phyloP scores from a whole-genome alignment of 2,797 vertebrate species.

The Rhabdomys pumilio region DNA sequence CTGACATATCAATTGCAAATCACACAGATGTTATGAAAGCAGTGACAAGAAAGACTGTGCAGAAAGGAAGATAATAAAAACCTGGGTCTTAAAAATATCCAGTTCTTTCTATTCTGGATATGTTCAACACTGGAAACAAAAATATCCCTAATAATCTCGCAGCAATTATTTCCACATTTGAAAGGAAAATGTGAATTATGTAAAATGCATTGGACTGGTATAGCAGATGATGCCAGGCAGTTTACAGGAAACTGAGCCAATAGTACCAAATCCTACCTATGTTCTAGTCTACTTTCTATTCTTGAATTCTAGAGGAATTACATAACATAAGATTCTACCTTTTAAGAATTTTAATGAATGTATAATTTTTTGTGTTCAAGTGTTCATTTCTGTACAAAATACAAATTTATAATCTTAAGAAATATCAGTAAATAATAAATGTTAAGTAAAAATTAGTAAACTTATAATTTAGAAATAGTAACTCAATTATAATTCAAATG shows the following conservation, averaged over 20 bases:
- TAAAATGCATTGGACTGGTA: conserved; percentile 34
- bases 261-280: conserved; percentile 25
- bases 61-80: conserved; percentile 30
- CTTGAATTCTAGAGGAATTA: conserved; percentile 61
- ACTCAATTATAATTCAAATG: conserved; percentile 4
- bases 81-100: conserved; percentile 15
- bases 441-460: conserved; percentile 50
- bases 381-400: conserved; percentile 49
- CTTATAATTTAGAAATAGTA: conserved; percentile 62
- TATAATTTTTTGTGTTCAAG: not conserved
- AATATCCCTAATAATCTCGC: conserved; percentile 51
- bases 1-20: not conserved
- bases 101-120: not conserved
- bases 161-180: conserved; percentile 68
- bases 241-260: conserved; percentile 61
- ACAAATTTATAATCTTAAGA: conserved; percentile 24
- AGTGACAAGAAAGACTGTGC: conserved; percentile 9
- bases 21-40: not conserved
- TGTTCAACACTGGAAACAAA: conserved; percentile 26
- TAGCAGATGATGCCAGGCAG: conserved; percentile 39
- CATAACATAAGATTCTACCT: conserved; percentile 53
- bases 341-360: conserved; percentile 61
- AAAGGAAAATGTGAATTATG: conserved; percentile 66
- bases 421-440: conserved; percentile 39
- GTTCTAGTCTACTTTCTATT: conserved; percentile 54